Conservation (phyloP, 1,140 invertebrate genomes). For the Brachionus manjavacas region DNA sequence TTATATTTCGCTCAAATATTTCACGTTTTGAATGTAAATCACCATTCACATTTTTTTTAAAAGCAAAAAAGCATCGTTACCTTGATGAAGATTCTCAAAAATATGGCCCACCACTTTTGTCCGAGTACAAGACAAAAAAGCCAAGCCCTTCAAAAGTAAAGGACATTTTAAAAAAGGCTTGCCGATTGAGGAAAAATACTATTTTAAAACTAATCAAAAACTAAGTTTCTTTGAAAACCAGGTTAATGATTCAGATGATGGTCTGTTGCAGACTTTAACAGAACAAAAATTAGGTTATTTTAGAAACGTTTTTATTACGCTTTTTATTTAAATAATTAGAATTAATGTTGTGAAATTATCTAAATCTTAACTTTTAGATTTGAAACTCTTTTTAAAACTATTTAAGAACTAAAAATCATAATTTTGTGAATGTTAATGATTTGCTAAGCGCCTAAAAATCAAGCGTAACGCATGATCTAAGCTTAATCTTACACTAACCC, state of each 20-base stretch:
- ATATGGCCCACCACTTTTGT: slow-evolving; percentile 15
- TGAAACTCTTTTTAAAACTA: neutral
- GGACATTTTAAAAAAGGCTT: neutral
- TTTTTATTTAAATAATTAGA: neutral
- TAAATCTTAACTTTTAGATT: neutral
- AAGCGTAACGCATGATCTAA: slow-evolving; percentile 5
- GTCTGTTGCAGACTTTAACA: neutral
- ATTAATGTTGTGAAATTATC: neutral
- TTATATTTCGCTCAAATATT: neutral
- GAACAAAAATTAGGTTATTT: slow-evolving; percentile 3
- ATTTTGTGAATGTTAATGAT: neutral
- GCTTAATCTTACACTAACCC: neutral
- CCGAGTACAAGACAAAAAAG: neutral
- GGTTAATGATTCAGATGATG: neutral
- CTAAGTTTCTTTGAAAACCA: slow-evolving; percentile 19
- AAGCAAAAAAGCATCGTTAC: slow-evolving; percentile 5
- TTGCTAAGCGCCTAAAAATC: neutral
- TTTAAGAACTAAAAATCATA: neutral
- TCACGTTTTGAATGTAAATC: neutral
- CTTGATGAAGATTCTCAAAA: slow-evolving; percentile 12
- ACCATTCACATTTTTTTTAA: slow-evolving; percentile 23
- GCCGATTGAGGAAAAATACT: neutral
- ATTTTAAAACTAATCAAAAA: slow-evolving; percentile 20
- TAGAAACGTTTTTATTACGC: neutral
- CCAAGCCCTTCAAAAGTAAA: neutral